These are phyloP conservation scores for Alfaro cultratus DNA, from an alignment of 2,797 vertebrate species.

Conservation along the genomic window DNA sequence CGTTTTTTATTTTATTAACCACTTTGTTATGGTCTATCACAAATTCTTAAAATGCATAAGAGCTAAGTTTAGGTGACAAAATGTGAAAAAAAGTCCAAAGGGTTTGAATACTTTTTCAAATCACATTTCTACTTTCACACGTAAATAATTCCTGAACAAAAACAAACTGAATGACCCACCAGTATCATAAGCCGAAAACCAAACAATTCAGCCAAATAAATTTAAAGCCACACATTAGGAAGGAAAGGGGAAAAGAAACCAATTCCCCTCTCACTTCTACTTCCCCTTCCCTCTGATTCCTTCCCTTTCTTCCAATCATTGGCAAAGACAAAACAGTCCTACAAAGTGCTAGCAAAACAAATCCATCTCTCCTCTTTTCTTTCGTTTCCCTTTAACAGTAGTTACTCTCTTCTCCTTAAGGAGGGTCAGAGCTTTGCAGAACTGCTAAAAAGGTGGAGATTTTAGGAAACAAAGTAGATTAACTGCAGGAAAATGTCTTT, in stretches of 20 bases:
- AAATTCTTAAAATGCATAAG: background rate
- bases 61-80: background rate
- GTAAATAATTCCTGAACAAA: background rate
- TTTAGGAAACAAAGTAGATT: background rate
- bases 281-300: constrained; percentile 47
- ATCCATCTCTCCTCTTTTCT: constrained; percentile 50
- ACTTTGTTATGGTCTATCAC: background rate
- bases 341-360: constrained; percentile 69
- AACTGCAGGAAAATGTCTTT: background rate
- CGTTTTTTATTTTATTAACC: background rate
- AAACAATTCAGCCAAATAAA: constrained; percentile 31
- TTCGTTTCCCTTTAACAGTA: constrained; percentile 40
- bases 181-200: background rate
- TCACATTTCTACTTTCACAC: background rate
- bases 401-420: constrained; percentile 47
- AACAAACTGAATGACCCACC: background rate
- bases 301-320: constrained; percentile 66
- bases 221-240: constrained; percentile 27
- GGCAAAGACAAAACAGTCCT: constrained; percentile 67
- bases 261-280: constrained; percentile 39
- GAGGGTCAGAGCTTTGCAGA: constrained; percentile 37
- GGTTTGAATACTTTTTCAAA: background rate
- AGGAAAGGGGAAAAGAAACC: constrained; percentile 20
- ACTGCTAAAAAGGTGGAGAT: background rate
- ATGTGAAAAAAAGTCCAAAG: background rate